These are phyloP conservation scores for Cryptotermes secundus DNA, from an alignment of 1,140 invertebrate species.

Conservation along the genomic window DNA sequence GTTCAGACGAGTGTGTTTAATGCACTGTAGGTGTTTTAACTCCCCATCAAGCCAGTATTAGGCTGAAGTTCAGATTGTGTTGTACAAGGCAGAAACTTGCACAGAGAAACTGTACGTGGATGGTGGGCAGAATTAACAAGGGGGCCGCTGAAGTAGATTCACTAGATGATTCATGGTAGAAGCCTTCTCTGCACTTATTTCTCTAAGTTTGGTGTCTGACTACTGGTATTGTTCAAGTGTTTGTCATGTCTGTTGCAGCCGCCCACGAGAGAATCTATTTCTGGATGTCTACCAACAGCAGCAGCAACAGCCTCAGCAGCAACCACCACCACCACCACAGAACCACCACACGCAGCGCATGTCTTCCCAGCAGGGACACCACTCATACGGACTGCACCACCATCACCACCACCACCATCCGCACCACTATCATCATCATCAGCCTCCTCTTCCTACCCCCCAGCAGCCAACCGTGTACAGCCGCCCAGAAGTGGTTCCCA, in stretches of 20 bases:
- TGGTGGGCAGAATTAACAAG: no score
- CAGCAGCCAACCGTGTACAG: slow-evolving; percentile 54
- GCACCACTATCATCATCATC: slow-evolving; percentile 37
- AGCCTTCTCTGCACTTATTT: no score
- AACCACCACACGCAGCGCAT: not conserved
- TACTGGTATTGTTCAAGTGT: no score
- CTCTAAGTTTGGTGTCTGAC: no score
- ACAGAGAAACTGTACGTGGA: no score
- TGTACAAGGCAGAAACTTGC: no score
- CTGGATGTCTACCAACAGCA: slow-evolving; percentile 23
- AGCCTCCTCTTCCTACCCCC: slow-evolving; percentile 43
- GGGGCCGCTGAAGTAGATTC: no score
- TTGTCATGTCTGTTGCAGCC: not conserved
- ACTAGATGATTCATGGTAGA: no score
- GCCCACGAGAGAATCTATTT: slow-evolving; percentile 24
- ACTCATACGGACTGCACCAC: slow-evolving; percentile 26
- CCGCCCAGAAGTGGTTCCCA: slow-evolving; percentile 50
- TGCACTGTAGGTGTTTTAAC: no score
- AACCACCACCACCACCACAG: not conserved
- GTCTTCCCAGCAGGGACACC: slow-evolving; percentile 34
- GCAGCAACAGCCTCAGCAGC: not conserved
- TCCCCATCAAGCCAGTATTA: no score
- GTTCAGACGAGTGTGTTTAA: no score
- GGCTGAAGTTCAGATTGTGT: no score
- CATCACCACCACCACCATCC: slow-evolving; percentile 25